Evolutionary conservation across 2,113 vertebrate genomes (phyloP), one percentile per base, ranked within the genome.

Genomic region (Rallus limicola): DNA sequence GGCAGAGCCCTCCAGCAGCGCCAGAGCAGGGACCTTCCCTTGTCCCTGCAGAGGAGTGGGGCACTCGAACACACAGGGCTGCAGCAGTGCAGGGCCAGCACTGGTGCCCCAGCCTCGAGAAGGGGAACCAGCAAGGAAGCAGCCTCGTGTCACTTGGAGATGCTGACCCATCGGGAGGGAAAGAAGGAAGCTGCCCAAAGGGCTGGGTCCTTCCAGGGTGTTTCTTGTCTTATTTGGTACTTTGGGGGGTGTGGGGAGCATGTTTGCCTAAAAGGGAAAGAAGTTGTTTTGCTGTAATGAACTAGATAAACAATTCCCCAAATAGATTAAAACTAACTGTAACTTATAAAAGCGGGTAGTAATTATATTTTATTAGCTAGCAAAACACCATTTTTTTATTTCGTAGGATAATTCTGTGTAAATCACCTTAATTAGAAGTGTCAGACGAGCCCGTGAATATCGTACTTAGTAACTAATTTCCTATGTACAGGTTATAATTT

Each of bases 341-440:
- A 98, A 98, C 96, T 98, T 98, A 98, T 97, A 98, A 97, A 98
- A 98, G 95, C 63, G 93, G 95, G 97, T 97, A 97, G 98, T 98
- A 98, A 98, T 98, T 98, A 98, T 98, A 98, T 98, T 98, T 98
- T 98, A 98, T 98, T 98, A 98, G 98, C 96, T 86, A 97, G 98
- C 98, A 97, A 98, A 96, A 95, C 98, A 98, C 96, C 97, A 97
- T 97, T 98, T 98, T 98, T 98, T 98, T 98, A 98, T 98, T 98
- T 98, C 98, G 26, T 98, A 98, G 98, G 98, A 98, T 98, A 98
- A 98, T 98, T 98, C 97, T 97, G 97, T 98, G 98, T 98, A 98
- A 98, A 98, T 98, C 98, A 98, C 97, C 98, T 98, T 98, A 98
- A 98, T 98, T 98, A 98, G 98, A 98, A 98, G 98, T 98, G 98